Percentiles rank a stretch among this genome's conserved stretches.
These are phyloP conservation scores for Chlamydotis undulata DNA, from an alignment of 2,113 vertebrate species.

Conservation along the genomic window DNA sequence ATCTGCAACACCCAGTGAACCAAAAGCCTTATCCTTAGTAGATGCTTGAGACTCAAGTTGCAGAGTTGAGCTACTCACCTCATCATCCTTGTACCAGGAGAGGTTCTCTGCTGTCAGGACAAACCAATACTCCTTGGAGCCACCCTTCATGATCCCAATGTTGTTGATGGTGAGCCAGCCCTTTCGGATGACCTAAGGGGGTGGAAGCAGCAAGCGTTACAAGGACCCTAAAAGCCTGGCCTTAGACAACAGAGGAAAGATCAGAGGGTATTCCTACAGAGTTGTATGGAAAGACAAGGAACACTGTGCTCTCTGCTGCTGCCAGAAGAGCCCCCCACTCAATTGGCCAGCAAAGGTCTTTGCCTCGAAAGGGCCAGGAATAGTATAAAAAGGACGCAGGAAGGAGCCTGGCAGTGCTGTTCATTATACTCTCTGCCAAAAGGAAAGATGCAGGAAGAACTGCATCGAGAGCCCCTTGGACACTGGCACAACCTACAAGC, in stretches of 20 bases:
- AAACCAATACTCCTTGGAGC: slow-evolving; percentile 98
- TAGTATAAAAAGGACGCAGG: background rate
- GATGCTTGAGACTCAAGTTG: background rate
- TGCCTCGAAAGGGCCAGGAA: background rate
- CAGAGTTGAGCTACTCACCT: slow-evolving; percentile 80
- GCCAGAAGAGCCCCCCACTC: slow-evolving; percentile 26
- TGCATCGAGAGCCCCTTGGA: background rate
- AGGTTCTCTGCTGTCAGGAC: slow-evolving; percentile 95
- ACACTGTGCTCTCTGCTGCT: slow-evolving; percentile 48
- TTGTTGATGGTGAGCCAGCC: slow-evolving; percentile 99
- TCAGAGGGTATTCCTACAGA: slow-evolving; percentile 2
- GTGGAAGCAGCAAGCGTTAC: background rate
- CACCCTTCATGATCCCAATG: slow-evolving; percentile 98
- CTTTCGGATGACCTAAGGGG: slow-evolving; percentile 94
- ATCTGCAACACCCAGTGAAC: background rate
- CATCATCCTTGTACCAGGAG: slow-evolving; percentile 99
- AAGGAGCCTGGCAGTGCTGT: slow-evolving; percentile 41
- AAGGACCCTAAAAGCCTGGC: background rate
- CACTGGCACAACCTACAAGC: background rate
- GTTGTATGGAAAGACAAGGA: slow-evolving; percentile 22
- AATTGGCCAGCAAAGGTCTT: background rate
- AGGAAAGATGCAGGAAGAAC: background rate
- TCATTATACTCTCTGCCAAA: slow-evolving; percentile 14
- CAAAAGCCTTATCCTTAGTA: background rate
- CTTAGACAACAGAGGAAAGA: background rate